Percentiles rank a stretch among this genome's conserved stretches.
Evolutionary conservation across 2,888 invertebrate species (phyloP).

Genomic region (Macrosiphum euphorbiae): DNA sequence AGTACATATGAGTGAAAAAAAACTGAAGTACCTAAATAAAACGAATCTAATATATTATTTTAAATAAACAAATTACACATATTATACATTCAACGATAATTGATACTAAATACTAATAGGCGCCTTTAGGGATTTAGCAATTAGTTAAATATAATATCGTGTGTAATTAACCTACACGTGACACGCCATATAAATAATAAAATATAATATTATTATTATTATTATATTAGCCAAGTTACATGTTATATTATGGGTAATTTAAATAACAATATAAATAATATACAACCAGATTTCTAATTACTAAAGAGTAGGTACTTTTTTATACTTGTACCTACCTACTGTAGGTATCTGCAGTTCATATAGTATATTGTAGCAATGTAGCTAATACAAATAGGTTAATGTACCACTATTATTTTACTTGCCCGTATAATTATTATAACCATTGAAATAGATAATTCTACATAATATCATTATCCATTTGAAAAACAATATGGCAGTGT

Average conservation of each 20-base stretch:
- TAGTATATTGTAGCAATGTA: background rate
- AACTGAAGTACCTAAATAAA: background rate
- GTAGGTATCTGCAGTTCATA: background rate
- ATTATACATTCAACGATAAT: background rate
- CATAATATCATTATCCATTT: background rate
- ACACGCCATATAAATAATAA: background rate
- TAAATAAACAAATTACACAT: background rate
- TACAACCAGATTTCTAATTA: background rate
- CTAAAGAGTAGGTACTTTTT: background rate
- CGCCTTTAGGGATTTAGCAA: background rate
- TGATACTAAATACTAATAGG: background rate
- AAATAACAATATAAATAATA: background rate
- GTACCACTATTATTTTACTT: slow-evolving; percentile 1
- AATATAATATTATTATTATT: background rate
- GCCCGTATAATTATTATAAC: background rate
- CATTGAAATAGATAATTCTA: background rate
- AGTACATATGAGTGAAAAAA: background rate
- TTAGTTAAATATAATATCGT: background rate
- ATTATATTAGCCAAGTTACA: background rate
- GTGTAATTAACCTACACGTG: background rate
- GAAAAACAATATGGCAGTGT: background rate
- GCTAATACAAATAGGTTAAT: background rate
- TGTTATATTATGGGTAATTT: background rate
- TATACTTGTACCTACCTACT: background rate
- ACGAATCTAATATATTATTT: background rate